These are phyloP conservation scores for Gallinago media DNA, from an alignment of 2,113 vertebrate genomes.

Conservation along the genomic window DNA sequence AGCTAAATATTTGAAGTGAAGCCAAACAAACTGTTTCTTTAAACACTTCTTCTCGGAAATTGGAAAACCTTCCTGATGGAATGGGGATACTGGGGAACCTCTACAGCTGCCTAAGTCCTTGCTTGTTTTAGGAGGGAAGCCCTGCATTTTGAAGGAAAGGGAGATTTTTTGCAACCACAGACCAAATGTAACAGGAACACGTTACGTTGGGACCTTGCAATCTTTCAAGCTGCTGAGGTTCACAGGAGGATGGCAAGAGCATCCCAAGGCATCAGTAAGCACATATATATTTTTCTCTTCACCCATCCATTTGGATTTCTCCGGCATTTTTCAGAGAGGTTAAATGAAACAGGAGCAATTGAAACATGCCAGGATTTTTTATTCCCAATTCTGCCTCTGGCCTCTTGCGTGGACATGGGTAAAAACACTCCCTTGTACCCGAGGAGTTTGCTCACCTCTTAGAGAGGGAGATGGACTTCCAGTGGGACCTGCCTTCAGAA, in stretches of 20 bases:
- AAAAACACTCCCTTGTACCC: not conserved
- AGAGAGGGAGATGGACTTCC: not conserved
- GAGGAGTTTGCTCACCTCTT: not conserved
- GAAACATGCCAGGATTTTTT: not conserved
- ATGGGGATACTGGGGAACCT: not conserved
- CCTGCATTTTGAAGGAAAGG: conserved; percentile 25
- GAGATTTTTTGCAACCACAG: conserved; percentile 39
- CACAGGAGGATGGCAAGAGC: not conserved
- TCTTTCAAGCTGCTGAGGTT: not conserved
- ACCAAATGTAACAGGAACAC: conserved; percentile 13
- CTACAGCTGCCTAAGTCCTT: not conserved
- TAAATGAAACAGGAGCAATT: not conserved
- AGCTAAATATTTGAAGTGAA: conserved; percentile 68
- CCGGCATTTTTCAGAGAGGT: not conserved
- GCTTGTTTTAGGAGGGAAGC: conserved; percentile 41
- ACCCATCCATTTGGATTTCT: not conserved
- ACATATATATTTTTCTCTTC: fast-evolving
- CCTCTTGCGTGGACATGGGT: fast-evolving
- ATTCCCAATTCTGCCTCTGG: not conserved
- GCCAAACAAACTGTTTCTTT: conserved; percentile 74
- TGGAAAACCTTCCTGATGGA: not conserved
- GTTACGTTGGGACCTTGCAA: not conserved
- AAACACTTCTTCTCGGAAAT: conserved; percentile 58
- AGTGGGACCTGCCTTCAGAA: not conserved
- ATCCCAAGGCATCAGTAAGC: not conserved